Evolutionary conservation across 2,797 vertebrate species (phyloP).

Genomic region (Eutrigla gurnardus): DNA sequence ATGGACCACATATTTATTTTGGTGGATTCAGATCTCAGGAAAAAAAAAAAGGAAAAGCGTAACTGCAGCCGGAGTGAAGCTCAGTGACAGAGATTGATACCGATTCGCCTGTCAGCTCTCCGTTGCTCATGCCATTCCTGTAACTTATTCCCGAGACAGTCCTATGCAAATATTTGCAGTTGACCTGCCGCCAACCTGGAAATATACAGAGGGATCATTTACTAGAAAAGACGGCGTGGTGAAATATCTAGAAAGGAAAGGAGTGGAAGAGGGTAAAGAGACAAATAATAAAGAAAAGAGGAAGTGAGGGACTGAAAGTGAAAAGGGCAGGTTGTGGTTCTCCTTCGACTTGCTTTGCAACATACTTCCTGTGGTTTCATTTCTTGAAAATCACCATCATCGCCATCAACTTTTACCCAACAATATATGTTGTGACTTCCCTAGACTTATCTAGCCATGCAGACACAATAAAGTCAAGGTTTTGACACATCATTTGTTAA

Average conservation of each 20-base stretch:
- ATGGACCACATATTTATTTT: neutral
- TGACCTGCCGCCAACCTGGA: conserved; percentile 6
- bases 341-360: neutral
- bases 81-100: conserved; percentile 18
- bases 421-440: neutral
- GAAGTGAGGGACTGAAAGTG: conserved; percentile 35
- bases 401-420: neutral
- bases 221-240: conserved; percentile 3
- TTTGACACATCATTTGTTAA: conserved; percentile 1
- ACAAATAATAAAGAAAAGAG: conserved; percentile 22
- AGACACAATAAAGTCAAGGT: neutral
- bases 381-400: conserved; percentile 20
- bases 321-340: conserved; percentile 17
- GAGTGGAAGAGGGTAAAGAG: neutral
- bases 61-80: neutral
- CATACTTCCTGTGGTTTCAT: conserved; percentile 28
- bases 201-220: neutral
- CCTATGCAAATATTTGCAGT: conserved; percentile 32
- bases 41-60: conserved; percentile 25
- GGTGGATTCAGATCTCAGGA: conserved; percentile 2
- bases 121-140: conserved; percentile 11
- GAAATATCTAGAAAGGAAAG: neutral
- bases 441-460: neutral
- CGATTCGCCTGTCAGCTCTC: neutral
- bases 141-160: conserved; percentile 22